Base-by-base conservation (phyloP, 1,140 invertebrate genomes). In the Belonocnema kinseyi region DNA sequence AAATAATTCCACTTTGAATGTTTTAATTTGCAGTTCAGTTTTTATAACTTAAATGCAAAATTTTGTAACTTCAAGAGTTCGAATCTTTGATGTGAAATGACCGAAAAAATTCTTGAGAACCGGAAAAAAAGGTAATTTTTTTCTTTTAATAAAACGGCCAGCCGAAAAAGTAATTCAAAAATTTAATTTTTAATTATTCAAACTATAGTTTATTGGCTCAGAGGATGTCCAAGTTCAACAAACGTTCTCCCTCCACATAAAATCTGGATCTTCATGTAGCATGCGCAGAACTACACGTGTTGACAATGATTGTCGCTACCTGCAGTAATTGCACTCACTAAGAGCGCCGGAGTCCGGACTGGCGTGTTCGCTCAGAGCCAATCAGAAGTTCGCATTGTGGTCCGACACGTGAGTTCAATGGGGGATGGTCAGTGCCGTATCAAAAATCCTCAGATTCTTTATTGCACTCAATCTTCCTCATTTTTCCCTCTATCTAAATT, bases 311-410 rank as follows among this genome's bases (percentile, higher is more conserved):
- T 66, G 61, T 82, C 75, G 75, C 79, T 76, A 82, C 81, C 79
- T 82, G 79, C 77, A 77, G 66, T 78, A 82, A 80, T 80, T 80
- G 70, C 75, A 53, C 78, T 75, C 73, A 50, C 75, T 54, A 77
- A 78, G 75, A 82, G 51, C 77, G 77, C 71, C 77, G 73, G 73
- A 71, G 75, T 82, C 71, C 77, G 73, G 73, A 71, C 77, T 82
- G 73, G 81, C 81, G 81, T 82, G 81, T 82, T 82, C 72, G 54
- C 77, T 50, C 52, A 79, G 70, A 75, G 50, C 81, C 81, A 82
- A 82, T 82, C 72, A 77, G 72, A 79, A 40, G 50, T n/a, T 3
- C 40, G 77, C 17, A 80, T 80, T 79, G 78, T 82, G 78, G 75
- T 82, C 77, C 74, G 81, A 82, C 79, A 72, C 78, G 73, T 16